Evolutionary conservation across 2,113 vertebrate genomes (phyloP), one percentile per base, ranked within the genome.

Genomic region (Tyrannus savana): DNA sequence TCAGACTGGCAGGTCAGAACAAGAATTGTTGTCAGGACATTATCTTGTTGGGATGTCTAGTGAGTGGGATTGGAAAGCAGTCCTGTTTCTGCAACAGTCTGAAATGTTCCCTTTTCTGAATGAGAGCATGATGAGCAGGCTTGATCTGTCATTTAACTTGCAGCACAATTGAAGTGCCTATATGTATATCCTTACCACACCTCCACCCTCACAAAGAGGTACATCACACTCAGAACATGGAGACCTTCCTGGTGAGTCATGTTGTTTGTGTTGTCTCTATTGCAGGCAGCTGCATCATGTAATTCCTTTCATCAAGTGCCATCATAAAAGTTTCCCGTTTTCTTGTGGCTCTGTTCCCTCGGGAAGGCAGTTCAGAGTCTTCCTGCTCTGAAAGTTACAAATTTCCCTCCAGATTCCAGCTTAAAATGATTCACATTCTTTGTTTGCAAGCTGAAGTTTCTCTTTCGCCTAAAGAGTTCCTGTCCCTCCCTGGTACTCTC

Each of bases 221-320:
- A 66, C n/a, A 10, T n/a, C 39, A 22, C 53, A 69, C 53, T 68
- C 24, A 59, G 67, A 90, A 79, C 75, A 80, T 8, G 3, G 41
- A 90, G 71, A 66, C 79, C 79, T 93, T 90, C 42, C 67, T 80
- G 59, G 59, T 94, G 88, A 96, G 59, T 90, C 67, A 80, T 4
- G 27, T 60, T 83, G 55, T 83, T 95, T 52, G 4, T 64, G 55
- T 71, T 73, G 17, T 77, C 84, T 94, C 71, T 80, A 0, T 62
- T 39, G 7, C 46, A 88, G 46, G 68, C 72, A 90, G 88, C 68
- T 92, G 67, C 58, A 92, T 66, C 79, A 66, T 96, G 63, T 68
- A 69, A 66, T 92, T 88, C 55, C 18, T 88, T 94, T 93, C 35
- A 89, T 90, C 47, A 86, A 90, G 42, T n/a, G 49, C 79, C 63